These are phyloP conservation scores for Leptocoma aspasia DNA, from an alignment of 2,113 vertebrate genomes.

Conservation along the genomic window DNA sequence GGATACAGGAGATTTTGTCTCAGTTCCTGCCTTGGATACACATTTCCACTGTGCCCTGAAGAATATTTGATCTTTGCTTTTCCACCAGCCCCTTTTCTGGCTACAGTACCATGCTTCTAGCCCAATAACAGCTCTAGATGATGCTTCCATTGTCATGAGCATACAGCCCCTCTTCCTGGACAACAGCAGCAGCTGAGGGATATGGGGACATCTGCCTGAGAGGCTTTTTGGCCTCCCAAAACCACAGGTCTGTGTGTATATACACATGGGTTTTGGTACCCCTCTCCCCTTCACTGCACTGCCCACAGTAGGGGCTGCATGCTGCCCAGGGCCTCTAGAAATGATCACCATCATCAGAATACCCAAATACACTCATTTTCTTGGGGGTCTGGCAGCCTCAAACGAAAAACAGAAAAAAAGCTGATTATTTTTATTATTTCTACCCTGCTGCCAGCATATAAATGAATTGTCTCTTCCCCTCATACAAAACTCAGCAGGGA, in stretches of 20 bases:
- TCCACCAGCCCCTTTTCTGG: not conserved
- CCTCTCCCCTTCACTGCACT: not conserved
- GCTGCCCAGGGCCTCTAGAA: not conserved
- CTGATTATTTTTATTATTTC: not conserved
- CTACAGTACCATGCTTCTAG: not conserved
- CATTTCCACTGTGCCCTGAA: not conserved
- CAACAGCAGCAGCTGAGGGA: not conserved
- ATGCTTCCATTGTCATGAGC: not conserved
- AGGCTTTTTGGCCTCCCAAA: not conserved
- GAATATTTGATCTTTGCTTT: not conserved
- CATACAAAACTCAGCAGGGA: not conserved
- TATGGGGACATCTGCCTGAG: not conserved
- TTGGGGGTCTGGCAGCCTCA: not conserved
- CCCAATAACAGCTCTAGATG: not conserved
- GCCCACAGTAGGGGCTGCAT: not conserved
- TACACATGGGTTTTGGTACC: no score
- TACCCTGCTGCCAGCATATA: not conserved
- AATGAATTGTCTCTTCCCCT: constrained; percentile 27
- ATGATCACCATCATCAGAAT: not conserved
- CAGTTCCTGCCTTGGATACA: not conserved
- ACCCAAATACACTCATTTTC: not conserved
- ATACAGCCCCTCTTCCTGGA: not conserved
- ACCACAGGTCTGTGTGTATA: not conserved
- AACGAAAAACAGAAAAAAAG: not conserved
- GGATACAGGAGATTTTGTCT: not conserved